A percentile compares a stretch with the other conserved stretches of the same genome.
Evolutionary conservation across 2,797 vertebrate species (phyloP).

Genomic region (Cetoscarus ocellatus): DNA sequence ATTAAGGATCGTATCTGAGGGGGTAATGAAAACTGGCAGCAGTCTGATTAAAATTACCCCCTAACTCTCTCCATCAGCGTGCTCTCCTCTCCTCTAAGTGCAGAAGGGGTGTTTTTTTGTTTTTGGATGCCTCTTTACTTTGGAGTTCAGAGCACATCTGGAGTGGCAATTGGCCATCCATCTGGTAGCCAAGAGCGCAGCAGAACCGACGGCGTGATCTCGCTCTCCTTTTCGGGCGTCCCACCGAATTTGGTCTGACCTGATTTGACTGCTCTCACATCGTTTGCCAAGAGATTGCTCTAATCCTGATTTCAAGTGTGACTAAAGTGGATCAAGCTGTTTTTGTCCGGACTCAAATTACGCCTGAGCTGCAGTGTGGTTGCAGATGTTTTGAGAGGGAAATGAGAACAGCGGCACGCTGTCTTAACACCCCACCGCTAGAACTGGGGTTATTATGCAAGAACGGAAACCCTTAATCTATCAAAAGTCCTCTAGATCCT

Average conservation of each 20-base stretch:
- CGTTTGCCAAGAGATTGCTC: slow-evolving; percentile 72
- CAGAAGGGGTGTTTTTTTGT: slow-evolving; percentile 37
- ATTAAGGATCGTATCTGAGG: slow-evolving; percentile 47
- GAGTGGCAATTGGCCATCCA: slow-evolving; percentile 65
- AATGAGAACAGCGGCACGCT: slow-evolving; percentile 54
- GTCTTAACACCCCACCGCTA: slow-evolving; percentile 30
- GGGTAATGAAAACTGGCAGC: slow-evolving; percentile 76
- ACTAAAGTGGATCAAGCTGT: slow-evolving; percentile 78
- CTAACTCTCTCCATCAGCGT: slow-evolving; percentile 58
- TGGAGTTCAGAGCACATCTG: slow-evolving; percentile 69
- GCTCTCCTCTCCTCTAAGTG: slow-evolving; percentile 41
- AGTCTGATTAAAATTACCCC: slow-evolving; percentile 77
- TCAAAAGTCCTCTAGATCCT: slow-evolving; percentile 48
- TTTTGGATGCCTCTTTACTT: slow-evolving; percentile 55
- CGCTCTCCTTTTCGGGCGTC: slow-evolving; percentile 54
- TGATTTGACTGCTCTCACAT: slow-evolving; percentile 73
- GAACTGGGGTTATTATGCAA: slow-evolving; percentile 53
- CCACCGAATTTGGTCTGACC: slow-evolving; percentile 68
- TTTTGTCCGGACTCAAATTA: slow-evolving; percentile 71
- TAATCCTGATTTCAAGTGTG: slow-evolving; percentile 80
- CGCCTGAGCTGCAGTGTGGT: slow-evolving; percentile 50
- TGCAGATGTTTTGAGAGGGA: slow-evolving; percentile 63
- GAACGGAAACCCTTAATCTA: slow-evolving; percentile 47
- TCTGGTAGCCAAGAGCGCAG: slow-evolving; percentile 57
- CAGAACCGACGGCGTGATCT: slow-evolving; percentile 50